Base-by-base conservation (phyloP, 2,797 vertebrate species). In the Enteromius paludinosus region DNA sequence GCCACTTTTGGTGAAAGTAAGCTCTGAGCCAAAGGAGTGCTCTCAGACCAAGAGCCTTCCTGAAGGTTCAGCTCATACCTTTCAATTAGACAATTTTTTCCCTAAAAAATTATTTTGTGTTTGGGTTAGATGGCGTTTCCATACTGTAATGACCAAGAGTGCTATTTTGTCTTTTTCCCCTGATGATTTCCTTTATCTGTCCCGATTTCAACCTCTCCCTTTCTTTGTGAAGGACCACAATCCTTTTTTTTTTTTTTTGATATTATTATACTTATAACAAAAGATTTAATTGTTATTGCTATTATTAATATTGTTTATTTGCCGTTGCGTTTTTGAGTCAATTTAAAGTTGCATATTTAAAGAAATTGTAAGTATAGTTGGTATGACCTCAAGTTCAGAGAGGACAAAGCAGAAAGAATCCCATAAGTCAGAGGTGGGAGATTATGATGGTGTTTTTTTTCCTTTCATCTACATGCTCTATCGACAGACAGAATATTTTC, bases 291-390 rank as follows among this genome's bases (percentile, higher is more conserved):
- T 87, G 89, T 90, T 84, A 83, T 91, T 88, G 90, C 91, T 91
- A 88, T 91, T 93, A 93, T 94, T 94, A 81, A 49, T 61, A 49
- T 56, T 94, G 93, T 93, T 89, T 92, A 92, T 94, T 92, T 91
- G 77, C 89, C 90, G 86, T 92, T 92, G 90, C 86, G 90, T 87
- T 93, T 83, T 94, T 94, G 92, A 92, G 47, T 83, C 64, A 84
- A 93, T 82, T 79, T 54, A 89, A 89, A 80, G 87, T 82, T 62
- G 82, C 87, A 90, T 90, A 88, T 89, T 88, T 83, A 85, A 88
- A 89, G 87, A 90, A 85, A 82, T 84, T 89, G 88, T 92, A 89
- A 87, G 84, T 88, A 73, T 91, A 90, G 88, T 88, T 90, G 80
- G 89, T 89, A 90, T 88, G 82, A 88, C 90, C 64, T 68, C 68